Percentiles rank a stretch among this genome's conserved stretches.
phyloP scores from a whole-genome alignment of 2,888 invertebrate species.

The Agelastica alni region DNA sequence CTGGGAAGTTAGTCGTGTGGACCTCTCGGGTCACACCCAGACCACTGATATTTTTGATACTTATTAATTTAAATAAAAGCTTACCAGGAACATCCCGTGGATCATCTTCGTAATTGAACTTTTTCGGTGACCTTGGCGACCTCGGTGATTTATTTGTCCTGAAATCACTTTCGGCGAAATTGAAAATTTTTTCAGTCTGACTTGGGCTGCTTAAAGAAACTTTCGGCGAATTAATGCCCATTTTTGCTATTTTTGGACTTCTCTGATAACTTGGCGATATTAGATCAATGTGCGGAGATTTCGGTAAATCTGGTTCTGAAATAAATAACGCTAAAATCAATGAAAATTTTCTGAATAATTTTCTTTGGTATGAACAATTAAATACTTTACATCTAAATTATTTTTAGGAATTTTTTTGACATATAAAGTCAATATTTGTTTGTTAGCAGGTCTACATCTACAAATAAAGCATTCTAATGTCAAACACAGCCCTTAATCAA shows the following conservation, averaged over 20 bases:
- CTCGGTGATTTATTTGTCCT: conserved; percentile 43
- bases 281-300: conserved; percentile 35
- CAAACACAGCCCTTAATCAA: too few relatives aligned
- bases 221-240: conserved; percentile 42
- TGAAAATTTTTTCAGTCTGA: conserved; percentile 38
- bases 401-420: too few relatives aligned
- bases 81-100: conserved; percentile 21
- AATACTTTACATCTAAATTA: too few relatives aligned
- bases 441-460: too few relatives aligned
- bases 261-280: conserved; percentile 43
- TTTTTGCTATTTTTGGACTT: conserved; percentile 37
- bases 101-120: conserved; percentile 42
- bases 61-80: too few relatives aligned
- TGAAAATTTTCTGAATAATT: too few relatives aligned
- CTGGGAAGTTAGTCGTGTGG: too few relatives aligned
- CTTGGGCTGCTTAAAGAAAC: conserved; percentile 48
- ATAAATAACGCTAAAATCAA: too few relatives aligned
- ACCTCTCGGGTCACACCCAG: too few relatives aligned
- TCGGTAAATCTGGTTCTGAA: conserved; percentile 33
- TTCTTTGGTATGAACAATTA: too few relatives aligned
- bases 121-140: conserved; percentile 48
- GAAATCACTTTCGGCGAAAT: conserved; percentile 35
- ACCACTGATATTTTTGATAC: neutral
- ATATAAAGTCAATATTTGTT: too few relatives aligned
- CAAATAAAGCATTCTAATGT: too few relatives aligned